Evolutionary conservation across 2,797 vertebrate species (phyloP).

Genomic region (Cirrhinus molitorella): DNA sequence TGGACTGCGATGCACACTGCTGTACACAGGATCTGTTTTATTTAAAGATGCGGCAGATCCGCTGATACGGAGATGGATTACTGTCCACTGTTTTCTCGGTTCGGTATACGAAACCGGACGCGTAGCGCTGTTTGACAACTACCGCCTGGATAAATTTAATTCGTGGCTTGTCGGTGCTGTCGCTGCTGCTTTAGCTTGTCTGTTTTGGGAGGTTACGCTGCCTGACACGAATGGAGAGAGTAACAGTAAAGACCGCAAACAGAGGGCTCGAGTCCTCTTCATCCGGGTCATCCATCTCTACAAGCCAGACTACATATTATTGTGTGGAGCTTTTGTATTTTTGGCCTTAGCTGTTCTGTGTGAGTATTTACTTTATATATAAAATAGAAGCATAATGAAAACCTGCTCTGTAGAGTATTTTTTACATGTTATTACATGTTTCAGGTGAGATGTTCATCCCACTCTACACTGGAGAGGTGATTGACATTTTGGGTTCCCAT

Average conservation of each 20-base stretch:
- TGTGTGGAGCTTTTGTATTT: conserved; percentile 75
- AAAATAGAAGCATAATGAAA: background rate
- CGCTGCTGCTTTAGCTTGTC: conserved; percentile 68
- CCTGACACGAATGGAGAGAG: conserved; percentile 58
- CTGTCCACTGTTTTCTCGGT: conserved; percentile 64
- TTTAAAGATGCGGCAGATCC: conserved; percentile 33
- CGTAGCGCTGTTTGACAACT: conserved; percentile 36
- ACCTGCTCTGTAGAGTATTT: conserved; percentile 60
- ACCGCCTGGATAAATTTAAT: conserved; percentile 42
- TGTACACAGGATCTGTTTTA: rapidly evolving
- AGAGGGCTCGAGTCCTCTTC: conserved; percentile 69
- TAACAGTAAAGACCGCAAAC: conserved; percentile 57
- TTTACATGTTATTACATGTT: background rate
- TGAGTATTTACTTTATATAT: conserved; percentile 70
- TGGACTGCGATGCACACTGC: conserved; percentile 61
- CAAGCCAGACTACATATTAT: conserved; percentile 66
- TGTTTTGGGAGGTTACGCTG: conserved; percentile 76
- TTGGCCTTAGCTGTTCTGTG: conserved; percentile 78
- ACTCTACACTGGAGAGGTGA: conserved; percentile 84
- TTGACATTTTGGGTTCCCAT: conserved; percentile 79
- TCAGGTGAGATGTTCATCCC: conserved; percentile 85
- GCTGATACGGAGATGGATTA: conserved; percentile 57
- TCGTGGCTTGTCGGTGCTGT: conserved; percentile 70
- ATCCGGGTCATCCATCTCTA: conserved; percentile 75
- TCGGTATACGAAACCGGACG: conserved; percentile 71